Evolutionary conservation across 2,888 invertebrate species (phyloP).

Genomic region (Eumerus sabulonum): DNA sequence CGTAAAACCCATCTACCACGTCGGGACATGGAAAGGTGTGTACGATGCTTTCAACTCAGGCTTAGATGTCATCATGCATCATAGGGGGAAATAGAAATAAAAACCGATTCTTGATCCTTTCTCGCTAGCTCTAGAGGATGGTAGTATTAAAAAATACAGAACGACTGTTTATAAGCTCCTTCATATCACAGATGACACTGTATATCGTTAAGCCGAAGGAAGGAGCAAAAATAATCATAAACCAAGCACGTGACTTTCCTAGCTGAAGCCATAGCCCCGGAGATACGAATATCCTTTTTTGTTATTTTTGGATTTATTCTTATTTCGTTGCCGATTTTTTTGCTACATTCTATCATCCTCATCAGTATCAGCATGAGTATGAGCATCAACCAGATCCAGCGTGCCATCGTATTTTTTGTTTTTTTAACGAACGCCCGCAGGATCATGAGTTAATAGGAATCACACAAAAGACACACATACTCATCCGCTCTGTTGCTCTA

Average conservation of each 20-base stretch:
- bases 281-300: too few relatives aligned
- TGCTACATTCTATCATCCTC: conserved; percentile 10
- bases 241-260: conserved; percentile 47
- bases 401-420: conserved; percentile 14
- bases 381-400: background rate
- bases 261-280: too few relatives aligned
- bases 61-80: conserved; percentile 48
- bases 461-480: conserved; percentile 21
- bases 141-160: conserved; percentile 12
- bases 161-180: too few relatives aligned
- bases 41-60: background rate
- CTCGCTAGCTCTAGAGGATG: background rate
- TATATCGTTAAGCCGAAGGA: conserved; percentile 26
- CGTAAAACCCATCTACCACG: conserved; percentile 29
- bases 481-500: background rate
- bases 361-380: background rate
- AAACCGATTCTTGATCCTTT: conserved; percentile 41
- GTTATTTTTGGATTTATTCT: background rate
- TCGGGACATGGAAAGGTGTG: conserved; percentile 3
- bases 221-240: conserved; percentile 32
- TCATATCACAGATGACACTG: conserved; percentile 32
- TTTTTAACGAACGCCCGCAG: conserved; percentile 26
- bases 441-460: conserved; percentile 36
- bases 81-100: conserved; percentile 51
- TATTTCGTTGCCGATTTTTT: conserved; percentile 4